Percentiles rank a stretch among this genome's conserved stretches.
phyloP scores from a whole-genome alignment of 2,888 invertebrate species.

The Limnephilus lunatus region DNA sequence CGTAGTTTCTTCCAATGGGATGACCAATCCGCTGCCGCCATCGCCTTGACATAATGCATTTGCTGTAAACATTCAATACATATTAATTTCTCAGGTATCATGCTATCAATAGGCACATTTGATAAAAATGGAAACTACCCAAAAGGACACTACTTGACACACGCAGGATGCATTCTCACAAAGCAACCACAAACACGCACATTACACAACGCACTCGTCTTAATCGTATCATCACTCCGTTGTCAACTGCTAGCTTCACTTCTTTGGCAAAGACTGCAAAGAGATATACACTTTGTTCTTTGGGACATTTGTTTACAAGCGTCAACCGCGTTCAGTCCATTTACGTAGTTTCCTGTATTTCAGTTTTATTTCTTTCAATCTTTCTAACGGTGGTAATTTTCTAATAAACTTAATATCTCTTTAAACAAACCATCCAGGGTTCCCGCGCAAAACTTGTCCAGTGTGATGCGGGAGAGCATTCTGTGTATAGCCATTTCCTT shows the following conservation, averaged over 20 bases:
- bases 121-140: background rate
- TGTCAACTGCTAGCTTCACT: too few species aligned
- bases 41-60: background rate
- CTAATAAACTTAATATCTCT: background rate
- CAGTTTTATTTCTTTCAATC: too few species aligned
- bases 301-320: too few species aligned
- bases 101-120: background rate
- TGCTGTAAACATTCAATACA: background rate
- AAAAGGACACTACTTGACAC: background rate
- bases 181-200: too few species aligned
- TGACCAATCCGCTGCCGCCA: background rate
- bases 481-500: background rate
- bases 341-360: too few species aligned
- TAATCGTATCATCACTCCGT: too few species aligned
- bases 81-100: background rate
- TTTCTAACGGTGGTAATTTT: background rate
- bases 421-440: background rate
- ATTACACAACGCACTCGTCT: too few species aligned
- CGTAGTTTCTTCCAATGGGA: background rate
- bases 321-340: too few species aligned
- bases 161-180: too few species aligned
- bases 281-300: too few species aligned
- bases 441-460: background rate
- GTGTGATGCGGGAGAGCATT: background rate
- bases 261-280: too few species aligned